Conservation (phyloP, 2,888 invertebrate species). For the Caenorhabditis virilis region DNA sequence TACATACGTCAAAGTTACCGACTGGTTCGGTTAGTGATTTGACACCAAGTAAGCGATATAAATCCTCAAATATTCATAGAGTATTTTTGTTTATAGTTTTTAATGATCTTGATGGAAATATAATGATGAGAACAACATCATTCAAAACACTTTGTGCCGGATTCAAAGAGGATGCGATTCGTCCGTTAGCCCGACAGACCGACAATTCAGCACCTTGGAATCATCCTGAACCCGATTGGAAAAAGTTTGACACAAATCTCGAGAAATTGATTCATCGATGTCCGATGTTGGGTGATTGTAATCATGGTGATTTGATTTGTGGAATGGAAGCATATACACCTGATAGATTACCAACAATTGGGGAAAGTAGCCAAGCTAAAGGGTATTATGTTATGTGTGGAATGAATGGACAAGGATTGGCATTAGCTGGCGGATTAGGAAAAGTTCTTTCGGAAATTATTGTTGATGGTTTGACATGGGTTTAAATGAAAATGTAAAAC, state of each 20-base stretch:
- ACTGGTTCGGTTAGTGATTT: conserved; percentile 71
- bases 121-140: conserved; percentile 77
- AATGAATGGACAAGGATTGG: conserved; percentile 93
- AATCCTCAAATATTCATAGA: neutral
- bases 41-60: conserved; percentile 77
- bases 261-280: conserved; percentile 84
- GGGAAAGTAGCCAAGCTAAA: conserved; percentile 87
- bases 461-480: too few species aligned
- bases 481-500: too few species aligned
- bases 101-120: conserved; percentile 84
- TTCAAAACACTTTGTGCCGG: conserved; percentile 63
- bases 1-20: conserved; percentile 57
- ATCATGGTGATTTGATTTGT: conserved; percentile 82
- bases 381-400: conserved; percentile 92
- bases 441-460: conserved; percentile 83
- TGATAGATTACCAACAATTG: conserved; percentile 92
- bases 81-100: conserved; percentile 74
- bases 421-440: conserved; percentile 93
- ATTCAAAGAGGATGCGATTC: conserved; percentile 53
- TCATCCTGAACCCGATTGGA: conserved; percentile 79
- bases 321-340: conserved; percentile 94
- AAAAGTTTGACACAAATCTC: conserved; percentile 83
- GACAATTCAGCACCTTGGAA: conserved; percentile 58
- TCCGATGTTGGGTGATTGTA: conserved; percentile 79
- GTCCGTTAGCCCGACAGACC: conserved; percentile 37